phyloP scores from a whole-genome alignment of 2,888 invertebrate genomes.

The Clostera curtula region DNA sequence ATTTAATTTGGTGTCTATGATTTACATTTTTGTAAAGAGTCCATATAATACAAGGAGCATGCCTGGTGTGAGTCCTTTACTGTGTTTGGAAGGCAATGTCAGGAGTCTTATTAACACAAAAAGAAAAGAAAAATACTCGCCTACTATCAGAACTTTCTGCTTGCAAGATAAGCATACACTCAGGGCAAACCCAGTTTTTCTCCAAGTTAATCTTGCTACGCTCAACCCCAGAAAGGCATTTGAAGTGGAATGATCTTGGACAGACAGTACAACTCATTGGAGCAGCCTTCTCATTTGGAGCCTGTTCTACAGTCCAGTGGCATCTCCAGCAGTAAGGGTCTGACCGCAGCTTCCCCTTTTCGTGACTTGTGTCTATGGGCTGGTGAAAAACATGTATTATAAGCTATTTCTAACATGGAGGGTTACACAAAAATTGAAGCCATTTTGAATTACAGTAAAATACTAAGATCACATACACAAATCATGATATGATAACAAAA shows the following conservation, averaged over 20 bases:
- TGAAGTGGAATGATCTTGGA: constrained; percentile 87
- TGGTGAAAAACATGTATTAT: constrained; percentile 13
- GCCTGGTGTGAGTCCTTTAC: too few relatives aligned
- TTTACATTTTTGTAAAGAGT: too few relatives aligned
- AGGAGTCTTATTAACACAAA: constrained; percentile 1
- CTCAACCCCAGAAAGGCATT: constrained; percentile 78
- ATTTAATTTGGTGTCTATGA: too few relatives aligned
- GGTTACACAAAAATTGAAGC: too few relatives aligned
- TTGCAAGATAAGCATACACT: constrained; percentile 83
- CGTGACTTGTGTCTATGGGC: constrained; percentile 26
- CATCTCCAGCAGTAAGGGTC: constrained; percentile 95
- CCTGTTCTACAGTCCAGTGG: constrained; percentile 79
- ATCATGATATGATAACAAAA: background rate
- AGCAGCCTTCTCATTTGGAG: constrained; percentile 44
- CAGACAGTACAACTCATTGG: constrained; percentile 85
- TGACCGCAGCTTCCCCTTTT: constrained; percentile 61
- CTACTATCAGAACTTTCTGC: constrained; percentile 83
- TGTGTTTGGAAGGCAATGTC: too few relatives aligned
- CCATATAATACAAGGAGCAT: too few relatives aligned
- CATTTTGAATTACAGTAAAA: background rate
- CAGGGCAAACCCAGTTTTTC: constrained; percentile 87
- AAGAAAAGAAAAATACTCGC: constrained; percentile 37
- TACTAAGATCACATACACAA: background rate
- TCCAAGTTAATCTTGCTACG: constrained; percentile 53
- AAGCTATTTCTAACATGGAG: background rate